A percentile compares a stretch with the other conserved stretches of the same genome.
Conservation (phyloP, 2,888 invertebrate species). For the Poecilobothrus nobilitatus region DNA sequence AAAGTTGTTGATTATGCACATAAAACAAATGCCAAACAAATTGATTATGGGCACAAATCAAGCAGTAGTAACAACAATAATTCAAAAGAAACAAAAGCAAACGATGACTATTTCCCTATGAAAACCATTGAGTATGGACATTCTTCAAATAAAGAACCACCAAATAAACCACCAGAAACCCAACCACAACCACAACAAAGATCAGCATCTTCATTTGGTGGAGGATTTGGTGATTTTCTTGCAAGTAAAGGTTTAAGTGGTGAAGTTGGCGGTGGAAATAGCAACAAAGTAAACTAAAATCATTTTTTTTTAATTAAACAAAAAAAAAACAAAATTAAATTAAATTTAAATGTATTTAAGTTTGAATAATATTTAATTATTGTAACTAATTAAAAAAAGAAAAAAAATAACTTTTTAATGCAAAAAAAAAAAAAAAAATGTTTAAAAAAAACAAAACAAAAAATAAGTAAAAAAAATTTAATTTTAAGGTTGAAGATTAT, state of each 20-base stretch:
- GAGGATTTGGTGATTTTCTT: neutral
- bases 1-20: slow-evolving; percentile 66
- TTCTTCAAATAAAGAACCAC: slow-evolving; percentile 31
- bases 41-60: slow-evolving; percentile 58
- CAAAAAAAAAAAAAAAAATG: neutral
- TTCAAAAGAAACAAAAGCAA: slow-evolving; percentile 49
- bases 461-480: neutral
- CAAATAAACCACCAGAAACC: neutral
- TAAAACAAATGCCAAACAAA: slow-evolving; percentile 40
- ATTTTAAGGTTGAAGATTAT: slow-evolving; percentile 4
- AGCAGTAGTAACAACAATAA: slow-evolving; percentile 17
- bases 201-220: neutral
- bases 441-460: neutral
- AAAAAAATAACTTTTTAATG: neutral
- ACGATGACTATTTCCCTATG: slow-evolving; percentile 41
- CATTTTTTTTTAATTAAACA: neutral
- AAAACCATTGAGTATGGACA: slow-evolving; percentile 66
- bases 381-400: neutral
- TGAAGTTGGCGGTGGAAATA: slow-evolving; percentile 20
- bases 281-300: slow-evolving; percentile 5
- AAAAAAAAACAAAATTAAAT: neutral
- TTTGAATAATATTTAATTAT: neutral
- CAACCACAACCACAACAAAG: neutral
- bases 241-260: slow-evolving; percentile 13
- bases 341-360: neutral